Conservation (phyloP, 35 echinoderm and acorn worm genomes). For the Patiria miniata region DNA sequence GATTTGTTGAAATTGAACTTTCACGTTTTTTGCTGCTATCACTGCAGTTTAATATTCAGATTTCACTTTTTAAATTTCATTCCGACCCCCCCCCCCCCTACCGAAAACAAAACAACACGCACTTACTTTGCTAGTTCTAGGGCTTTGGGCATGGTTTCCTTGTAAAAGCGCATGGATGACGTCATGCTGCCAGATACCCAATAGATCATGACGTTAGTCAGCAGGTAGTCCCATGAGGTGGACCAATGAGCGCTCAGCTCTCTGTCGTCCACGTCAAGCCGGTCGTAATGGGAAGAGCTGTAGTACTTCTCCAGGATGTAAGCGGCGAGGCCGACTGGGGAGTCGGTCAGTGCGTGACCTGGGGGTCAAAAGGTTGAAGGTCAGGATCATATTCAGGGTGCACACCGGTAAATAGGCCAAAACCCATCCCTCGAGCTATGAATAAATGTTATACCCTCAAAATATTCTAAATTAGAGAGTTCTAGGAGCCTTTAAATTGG, state of each 20-base stretch:
- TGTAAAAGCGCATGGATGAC: conserved; percentile 54
- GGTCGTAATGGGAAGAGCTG: conserved; percentile 16
- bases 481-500: too few relatives aligned
- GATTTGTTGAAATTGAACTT: too few relatives aligned
- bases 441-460: too few relatives aligned
- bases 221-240: conserved; percentile 44
- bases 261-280: conserved; percentile 38
- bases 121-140: not conserved
- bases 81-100: too few relatives aligned
- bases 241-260: conserved; percentile 26
- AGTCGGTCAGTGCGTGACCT: conserved; percentile 72
- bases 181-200: conserved; percentile 47
- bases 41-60: too few relatives aligned
- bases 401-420: too few relatives aligned
- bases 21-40: too few relatives aligned
- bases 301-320: conserved; percentile 77
- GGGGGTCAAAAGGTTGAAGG: not conserved
- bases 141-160: conserved; percentile 15
- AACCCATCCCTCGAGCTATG: too few relatives aligned
- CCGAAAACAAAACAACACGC: not conserved
- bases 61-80: too few relatives aligned
- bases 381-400: too few relatives aligned
- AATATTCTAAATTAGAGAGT: too few relatives aligned
- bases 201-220: conserved; percentile 67
- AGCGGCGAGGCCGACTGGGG: conserved; percentile 78